Evolutionary conservation across 2,888 invertebrate species (phyloP), one percentile per base, ranked within the genome.

Genomic region (Trimorus sp.): DNA sequence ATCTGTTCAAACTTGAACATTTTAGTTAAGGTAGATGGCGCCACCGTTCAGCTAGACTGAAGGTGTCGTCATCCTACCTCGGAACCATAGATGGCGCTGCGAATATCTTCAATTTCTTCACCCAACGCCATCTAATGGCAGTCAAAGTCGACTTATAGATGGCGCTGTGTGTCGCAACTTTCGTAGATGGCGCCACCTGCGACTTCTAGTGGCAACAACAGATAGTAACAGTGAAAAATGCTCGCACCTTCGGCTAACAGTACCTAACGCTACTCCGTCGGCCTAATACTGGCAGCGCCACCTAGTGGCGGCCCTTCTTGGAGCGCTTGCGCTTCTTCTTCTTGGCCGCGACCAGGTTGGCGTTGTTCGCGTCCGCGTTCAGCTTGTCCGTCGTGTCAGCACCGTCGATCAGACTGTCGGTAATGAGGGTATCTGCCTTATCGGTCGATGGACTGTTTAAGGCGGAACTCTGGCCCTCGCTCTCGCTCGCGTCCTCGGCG

Each of bases 391-490:
- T 92, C 85, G 93, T 93, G 15, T 92, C 92, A 83, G 92, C 91
- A 68, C 92, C 93, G 92, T 89, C 94, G 90, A 91, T 94, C 89
- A 91, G 93, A 91, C 85, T 94, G 89, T 93, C 94, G 91, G 90
- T 94, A 86, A 92, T 91, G 16, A 93, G 92, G 77, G 91, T 87
- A 58, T 91, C 92, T 38, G 93, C 93, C 77, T 94, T 94, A 12
- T 94, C 93, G 11, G 87, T 92, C 90, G 80, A 71, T 12, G 85
- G 92, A 83, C 88, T 92, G 91, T 83, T 92, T 86, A 82, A 88
- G 86, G 83, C 87, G 86, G 87, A 92, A 90, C 83, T 92, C 91
- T 81, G 93, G 84, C 83, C 92, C 86, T 92, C 85, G 89, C 91
- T 85, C 86, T 91, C 91, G 85, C 89, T 90, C 51, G 48, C 62